These are phyloP conservation scores for Agonopterix subpropinquella DNA, from an alignment of 2,888 invertebrate genomes.

Conservation along the genomic window DNA sequence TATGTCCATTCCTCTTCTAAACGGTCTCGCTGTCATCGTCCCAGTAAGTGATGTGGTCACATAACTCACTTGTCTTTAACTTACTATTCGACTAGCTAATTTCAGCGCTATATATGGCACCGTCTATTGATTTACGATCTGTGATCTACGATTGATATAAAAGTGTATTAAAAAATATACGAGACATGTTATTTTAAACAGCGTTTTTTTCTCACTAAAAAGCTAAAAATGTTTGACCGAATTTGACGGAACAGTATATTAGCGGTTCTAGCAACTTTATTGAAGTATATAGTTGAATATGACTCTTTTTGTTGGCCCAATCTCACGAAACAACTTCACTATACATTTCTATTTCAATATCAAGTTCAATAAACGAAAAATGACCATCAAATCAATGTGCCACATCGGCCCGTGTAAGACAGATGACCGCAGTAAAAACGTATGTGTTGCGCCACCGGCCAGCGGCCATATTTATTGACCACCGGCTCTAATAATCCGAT, in stretches of 20 bases:
- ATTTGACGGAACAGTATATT: no score
- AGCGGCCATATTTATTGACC: constrained; percentile 29
- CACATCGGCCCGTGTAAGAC: constrained; percentile 24
- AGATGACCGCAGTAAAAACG: constrained; percentile 26
- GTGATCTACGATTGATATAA: no score
- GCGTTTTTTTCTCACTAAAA: no score
- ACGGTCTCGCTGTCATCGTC: constrained; percentile 2
- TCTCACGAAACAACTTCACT: background rate
- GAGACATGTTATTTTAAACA: no score
- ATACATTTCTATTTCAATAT: constrained; percentile 7
- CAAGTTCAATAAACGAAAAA: constrained; percentile 14
- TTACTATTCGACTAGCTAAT: no score
- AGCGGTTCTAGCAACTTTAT: no score
- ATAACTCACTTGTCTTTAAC: constrained; percentile 14
- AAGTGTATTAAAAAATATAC: no score
- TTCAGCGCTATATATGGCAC: background rate
- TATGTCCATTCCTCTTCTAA: constrained; percentile 2
- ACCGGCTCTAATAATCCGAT: constrained; percentile 42
- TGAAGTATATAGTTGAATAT: no score
- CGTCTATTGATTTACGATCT: background rate
- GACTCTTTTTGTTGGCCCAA: no score
- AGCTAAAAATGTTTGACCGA: no score
- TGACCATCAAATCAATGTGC: constrained; percentile 3
- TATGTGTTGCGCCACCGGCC: constrained; percentile 12
- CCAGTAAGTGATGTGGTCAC: constrained; percentile 6